Conservation (phyloP, 2,888 invertebrate species). For the Pocota personata region DNA sequence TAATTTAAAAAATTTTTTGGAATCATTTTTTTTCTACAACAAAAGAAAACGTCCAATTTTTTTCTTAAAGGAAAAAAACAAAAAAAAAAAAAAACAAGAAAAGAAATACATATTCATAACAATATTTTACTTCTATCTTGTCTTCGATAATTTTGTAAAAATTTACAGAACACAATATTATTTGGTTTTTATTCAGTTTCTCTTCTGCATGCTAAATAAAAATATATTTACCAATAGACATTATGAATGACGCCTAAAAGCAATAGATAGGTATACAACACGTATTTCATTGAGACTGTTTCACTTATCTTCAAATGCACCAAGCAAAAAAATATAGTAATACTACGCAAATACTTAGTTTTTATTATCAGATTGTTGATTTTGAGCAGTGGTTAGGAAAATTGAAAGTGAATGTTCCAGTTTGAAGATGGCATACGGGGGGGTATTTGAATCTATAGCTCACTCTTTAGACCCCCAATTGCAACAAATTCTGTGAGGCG, state of each 20-base stretch:
- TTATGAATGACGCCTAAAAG: constrained; percentile 4
- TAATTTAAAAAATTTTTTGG: constrained; percentile 67
- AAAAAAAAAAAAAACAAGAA: constrained; percentile 13
- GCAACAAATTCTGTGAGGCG: too few relatives aligned
- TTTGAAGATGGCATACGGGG: too few relatives aligned
- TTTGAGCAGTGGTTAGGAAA: background rate
- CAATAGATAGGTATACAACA: constrained; percentile 22
- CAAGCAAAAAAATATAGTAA: constrained; percentile 14
- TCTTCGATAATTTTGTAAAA: constrained; percentile 37
- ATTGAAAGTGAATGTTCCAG: too few relatives aligned
- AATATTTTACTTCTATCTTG: constrained; percentile 9
- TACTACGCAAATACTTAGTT: constrained; percentile 17
- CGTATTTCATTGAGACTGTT: constrained; percentile 23
- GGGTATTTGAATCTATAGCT: too few relatives aligned
- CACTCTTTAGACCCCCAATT: too few relatives aligned
- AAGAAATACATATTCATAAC: constrained; percentile 17
- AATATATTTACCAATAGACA: background rate
- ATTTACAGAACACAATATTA: constrained; percentile 5
- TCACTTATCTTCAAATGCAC: constrained; percentile 35
- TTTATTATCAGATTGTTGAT: constrained; percentile 12
- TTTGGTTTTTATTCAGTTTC: background rate
- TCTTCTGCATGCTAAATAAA: background rate
- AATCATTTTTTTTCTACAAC: constrained; percentile 71
- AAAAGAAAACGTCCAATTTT: constrained; percentile 72
- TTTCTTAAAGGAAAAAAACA: constrained; percentile 62